Evolutionary conservation across 2,888 invertebrate species (phyloP).

Genomic region (Diloba caeruleocephala): DNA sequence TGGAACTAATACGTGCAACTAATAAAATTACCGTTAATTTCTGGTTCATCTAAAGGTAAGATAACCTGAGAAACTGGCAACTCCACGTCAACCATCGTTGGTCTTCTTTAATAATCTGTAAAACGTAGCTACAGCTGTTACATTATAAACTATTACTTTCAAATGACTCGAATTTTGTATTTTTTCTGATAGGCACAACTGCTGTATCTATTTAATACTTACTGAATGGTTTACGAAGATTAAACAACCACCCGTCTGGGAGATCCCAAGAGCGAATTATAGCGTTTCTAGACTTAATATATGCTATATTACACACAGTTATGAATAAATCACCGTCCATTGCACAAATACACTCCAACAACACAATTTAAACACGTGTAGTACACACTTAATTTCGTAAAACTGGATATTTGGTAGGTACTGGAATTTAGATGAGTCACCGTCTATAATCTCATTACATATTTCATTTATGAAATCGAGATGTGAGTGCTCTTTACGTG

Average conservation of each 20-base stretch:
- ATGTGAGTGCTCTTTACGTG: conserved; percentile 23
- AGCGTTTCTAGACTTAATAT: conserved; percentile 69
- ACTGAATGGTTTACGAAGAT: conserved; percentile 66
- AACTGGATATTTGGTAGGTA: conserved; percentile 13
- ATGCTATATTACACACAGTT: conserved; percentile 64
- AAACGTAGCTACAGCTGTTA: conserved; percentile 35
- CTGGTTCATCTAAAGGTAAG: conserved; percentile 33
- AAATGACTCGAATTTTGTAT: background rate
- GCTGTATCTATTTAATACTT: conserved; percentile 17
- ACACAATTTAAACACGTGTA: conserved; percentile 6
- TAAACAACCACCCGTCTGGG: conserved; percentile 71
- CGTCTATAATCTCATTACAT: conserved; percentile 7
- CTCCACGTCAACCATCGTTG: conserved; percentile 56
- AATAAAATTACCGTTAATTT: conserved; percentile 42
- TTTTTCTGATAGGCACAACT: too few relatives aligned
- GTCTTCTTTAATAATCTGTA: conserved; percentile 49
- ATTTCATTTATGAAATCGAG: conserved; percentile 23
- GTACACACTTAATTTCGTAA: too few relatives aligned
- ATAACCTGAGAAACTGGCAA: conserved; percentile 42
- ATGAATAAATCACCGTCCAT: conserved; percentile 58
- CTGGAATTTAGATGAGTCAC: conserved; percentile 26
- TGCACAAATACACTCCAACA: conserved; percentile 40
- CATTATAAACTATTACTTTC: background rate
- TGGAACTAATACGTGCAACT: background rate
- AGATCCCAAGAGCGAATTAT: conserved; percentile 76